Evolutionary conservation across 2,888 invertebrate species (phyloP), one percentile per base, ranked within the genome.

Genomic region (Dorcus parallelipipedus): DNA sequence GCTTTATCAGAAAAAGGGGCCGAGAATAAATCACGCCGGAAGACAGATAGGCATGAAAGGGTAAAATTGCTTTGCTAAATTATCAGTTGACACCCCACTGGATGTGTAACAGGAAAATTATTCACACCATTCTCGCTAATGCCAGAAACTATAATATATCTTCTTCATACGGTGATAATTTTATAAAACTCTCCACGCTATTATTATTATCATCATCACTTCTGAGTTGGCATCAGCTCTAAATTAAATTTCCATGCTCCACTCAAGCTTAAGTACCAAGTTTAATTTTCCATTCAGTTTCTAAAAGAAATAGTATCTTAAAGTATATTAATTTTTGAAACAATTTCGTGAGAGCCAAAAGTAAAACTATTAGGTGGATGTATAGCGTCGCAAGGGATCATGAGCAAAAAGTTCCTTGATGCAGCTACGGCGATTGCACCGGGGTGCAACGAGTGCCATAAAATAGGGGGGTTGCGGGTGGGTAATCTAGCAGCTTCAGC

Each of bases 381-480:
- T 20, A 45, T 45, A 20, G 45, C 45, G 14, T 45, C 45, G 8
- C 9, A 9, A n/a, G 45, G 45, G 45, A 45, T 45, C 45, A 9
- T 6, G 45, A 45, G 20, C 45, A 45, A 9, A 45, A 45, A 23
- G 17, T 45, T 45, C 45, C 26, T 20, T 20, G 20, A 43, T 20
- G 43, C 23, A 20, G 6, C 40, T 4, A 20, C 43, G 23, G 45
- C 45, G 45, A 9, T 45, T 45, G 45, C 45, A 45, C 45, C 23
- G 20, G 45, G 45, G 45, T 45, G 45, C 23, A 45, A 20, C 47
- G 45, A 60, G 33, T n/a, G 60, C 55, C 58, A 63, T 64, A 64
- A 64, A 64, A 33, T 5, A 33, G 61, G 60, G 61, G 61, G 61
- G 61, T 54, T 45, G 57, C 56, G 57, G 64, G 61, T 60, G 64